Base-by-base conservation (phyloP, 1,140 invertebrate species). In the Heliconius hewitsoni region DNA sequence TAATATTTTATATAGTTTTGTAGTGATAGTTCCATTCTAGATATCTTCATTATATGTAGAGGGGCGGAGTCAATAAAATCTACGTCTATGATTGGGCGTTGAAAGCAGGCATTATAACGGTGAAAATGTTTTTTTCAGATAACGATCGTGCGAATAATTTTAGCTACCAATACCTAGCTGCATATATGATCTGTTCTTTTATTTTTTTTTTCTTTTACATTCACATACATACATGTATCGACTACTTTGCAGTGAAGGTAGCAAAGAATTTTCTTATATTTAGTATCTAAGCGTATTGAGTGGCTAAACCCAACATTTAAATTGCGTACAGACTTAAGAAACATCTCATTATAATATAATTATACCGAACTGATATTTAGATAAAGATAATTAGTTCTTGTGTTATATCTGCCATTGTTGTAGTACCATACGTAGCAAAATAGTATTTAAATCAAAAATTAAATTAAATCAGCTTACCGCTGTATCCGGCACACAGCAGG, bases 21-120 rank as follows among this genome's bases (percentile, higher is more conserved):
- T 13, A 66, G 27, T 30, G 27, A 66, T 66, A 66, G 60, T 27
- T 66, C 60, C 27, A 66, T 66, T 66, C 60, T 74, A 75, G 37
- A 80, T 57, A 66, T 72, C 70, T 39, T 23, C n/a, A 34, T 71
- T 80, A 60, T 83, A 52, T 81, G 72, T 83, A 88, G 86, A 88
- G 81, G 83, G 87, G 88, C 84, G 87, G 83, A 71, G 82, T 81
- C 77, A 71, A 78, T 66, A 81, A n/a, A 71, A 42, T 46, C 37
- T 57, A 55, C 34, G 75, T 46, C 76, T 60, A 37, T 80, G 81
- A 85, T 84, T 85, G 84, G 83, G 30, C 78, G 66, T 73, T 78
- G 55, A 30, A 78, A 74, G 71, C 71, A 39, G 37, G 70, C 76
- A 73, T 76, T 78, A 78, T 83, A 71, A 42, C 76, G 18, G 79